Conservation (phyloP, 2,113 vertebrate species). For the Caretta caretta region DNA sequence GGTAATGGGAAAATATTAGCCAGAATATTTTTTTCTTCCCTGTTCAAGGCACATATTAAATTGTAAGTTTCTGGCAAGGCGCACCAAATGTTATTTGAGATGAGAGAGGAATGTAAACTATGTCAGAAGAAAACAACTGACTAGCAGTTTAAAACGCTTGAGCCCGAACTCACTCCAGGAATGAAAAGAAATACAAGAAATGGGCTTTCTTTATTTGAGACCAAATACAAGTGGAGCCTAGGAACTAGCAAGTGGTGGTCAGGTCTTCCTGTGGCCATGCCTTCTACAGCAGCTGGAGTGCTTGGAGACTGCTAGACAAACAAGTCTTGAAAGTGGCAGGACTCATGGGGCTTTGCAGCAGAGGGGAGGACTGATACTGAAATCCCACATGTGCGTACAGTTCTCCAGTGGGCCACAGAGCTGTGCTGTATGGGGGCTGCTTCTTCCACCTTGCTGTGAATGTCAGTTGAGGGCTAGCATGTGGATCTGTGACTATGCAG, state of each 20-base stretch:
- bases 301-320: constrained; percentile 19
- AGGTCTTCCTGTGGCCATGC: background rate
- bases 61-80: constrained; percentile 72
- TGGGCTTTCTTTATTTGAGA: constrained; percentile 39
- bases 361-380: background rate
- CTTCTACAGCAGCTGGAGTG: background rate
- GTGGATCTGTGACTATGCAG: rapidly evolving
- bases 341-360: rapidly evolving
- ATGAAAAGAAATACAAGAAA: constrained; percentile 56
- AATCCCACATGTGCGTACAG: background rate
- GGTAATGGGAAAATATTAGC: constrained; percentile 81
- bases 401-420: background rate
- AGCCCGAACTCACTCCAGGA: constrained; percentile 28
- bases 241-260: background rate
- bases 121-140: constrained; percentile 79
- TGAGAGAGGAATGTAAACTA: constrained; percentile 69
- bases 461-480: background rate
- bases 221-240: constrained; percentile 35
- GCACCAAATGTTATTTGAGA: constrained; percentile 70
- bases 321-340: background rate
- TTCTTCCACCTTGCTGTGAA: background rate
- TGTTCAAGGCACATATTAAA: constrained; percentile 72
- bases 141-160: constrained; percentile 61
- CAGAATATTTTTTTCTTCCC: constrained; percentile 65
- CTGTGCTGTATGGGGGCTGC: background rate